Percentiles rank a stretch among this genome's conserved stretches.
Conservation (phyloP, 1,140 invertebrate genomes). For the Trichoplusia ni region DNA sequence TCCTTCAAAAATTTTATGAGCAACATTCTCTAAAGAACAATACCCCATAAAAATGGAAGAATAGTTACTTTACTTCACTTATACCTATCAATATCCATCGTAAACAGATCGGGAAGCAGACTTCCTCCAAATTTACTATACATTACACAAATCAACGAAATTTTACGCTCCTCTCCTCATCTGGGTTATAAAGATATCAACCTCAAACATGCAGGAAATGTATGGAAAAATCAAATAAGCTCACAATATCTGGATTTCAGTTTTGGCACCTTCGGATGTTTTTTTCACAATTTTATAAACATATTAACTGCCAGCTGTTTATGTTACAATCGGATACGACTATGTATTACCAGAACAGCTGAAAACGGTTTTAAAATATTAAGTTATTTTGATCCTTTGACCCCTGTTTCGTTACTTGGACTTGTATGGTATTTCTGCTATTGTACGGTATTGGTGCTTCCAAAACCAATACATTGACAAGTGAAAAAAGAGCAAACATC, state of each 20-base stretch:
- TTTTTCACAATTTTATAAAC: neutral
- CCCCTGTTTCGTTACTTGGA: too few relatives aligned
- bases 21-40: neutral
- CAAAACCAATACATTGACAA: too few relatives aligned
- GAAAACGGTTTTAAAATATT: too few relatives aligned
- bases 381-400: too few relatives aligned
- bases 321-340: neutral
- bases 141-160: neutral
- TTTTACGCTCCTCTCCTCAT: neutral
- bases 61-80: too few relatives aligned
- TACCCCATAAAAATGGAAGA: neutral
- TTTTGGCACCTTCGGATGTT: neutral
- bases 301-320: neutral
- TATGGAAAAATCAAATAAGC: conserved; percentile 1
- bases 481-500: too few relatives aligned
- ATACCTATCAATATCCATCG: neutral
- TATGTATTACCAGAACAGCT: neutral
- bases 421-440: too few relatives aligned
- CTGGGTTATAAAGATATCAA: neutral
- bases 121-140: neutral
- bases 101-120: neutral
- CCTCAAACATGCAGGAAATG: conserved; percentile 2
- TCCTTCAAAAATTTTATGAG: too few relatives aligned
- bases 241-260: neutral
- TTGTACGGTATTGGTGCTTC: too few relatives aligned